Evolutionary conservation across 1,140 invertebrate genomes (phyloP).

Genomic region (Magallana angulata): DNA sequence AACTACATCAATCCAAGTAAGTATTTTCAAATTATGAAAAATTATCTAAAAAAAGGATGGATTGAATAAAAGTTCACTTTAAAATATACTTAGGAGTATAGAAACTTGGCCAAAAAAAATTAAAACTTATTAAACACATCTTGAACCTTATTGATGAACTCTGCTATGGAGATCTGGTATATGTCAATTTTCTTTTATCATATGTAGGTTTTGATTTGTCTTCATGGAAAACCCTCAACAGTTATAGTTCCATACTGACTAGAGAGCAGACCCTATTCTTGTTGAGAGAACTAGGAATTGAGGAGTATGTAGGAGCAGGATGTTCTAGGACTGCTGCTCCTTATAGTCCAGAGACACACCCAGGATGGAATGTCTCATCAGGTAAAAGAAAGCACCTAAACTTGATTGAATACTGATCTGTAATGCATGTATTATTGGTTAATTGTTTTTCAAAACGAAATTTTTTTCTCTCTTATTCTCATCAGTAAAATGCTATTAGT

Average conservation of each 20-base stretch:
- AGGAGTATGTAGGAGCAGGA: constrained; percentile 46
- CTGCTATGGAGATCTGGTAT: too few species aligned
- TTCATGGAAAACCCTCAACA: constrained; percentile 1
- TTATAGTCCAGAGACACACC: constrained; percentile 42
- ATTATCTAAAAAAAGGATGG: too few species aligned
- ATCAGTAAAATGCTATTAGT: too few species aligned
- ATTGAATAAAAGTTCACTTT: too few species aligned
- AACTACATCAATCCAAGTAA: constrained; percentile 33
- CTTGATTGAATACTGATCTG: neutral
- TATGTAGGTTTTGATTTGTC: constrained; percentile 15
- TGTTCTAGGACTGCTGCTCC: constrained; percentile 44
- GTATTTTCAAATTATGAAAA: neutral
- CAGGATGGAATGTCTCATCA: constrained; percentile 53
- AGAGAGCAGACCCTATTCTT: constrained; percentile 8
- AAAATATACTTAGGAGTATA: too few species aligned
- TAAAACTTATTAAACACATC: too few species aligned
- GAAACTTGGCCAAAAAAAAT: too few species aligned
- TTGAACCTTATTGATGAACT: too few species aligned
- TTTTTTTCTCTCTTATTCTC: too few species aligned
- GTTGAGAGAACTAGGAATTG: constrained; percentile 22
- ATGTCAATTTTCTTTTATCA: neutral
- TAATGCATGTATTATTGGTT: too few species aligned
- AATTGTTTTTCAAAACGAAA: too few species aligned
- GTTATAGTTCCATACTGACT: neutral
- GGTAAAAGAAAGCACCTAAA: constrained; percentile 15